A percentile compares a stretch with the other conserved stretches of the same genome.
Conservation (phyloP, 2,113 vertebrate genomes). For the Enhydra lutris region DNA sequence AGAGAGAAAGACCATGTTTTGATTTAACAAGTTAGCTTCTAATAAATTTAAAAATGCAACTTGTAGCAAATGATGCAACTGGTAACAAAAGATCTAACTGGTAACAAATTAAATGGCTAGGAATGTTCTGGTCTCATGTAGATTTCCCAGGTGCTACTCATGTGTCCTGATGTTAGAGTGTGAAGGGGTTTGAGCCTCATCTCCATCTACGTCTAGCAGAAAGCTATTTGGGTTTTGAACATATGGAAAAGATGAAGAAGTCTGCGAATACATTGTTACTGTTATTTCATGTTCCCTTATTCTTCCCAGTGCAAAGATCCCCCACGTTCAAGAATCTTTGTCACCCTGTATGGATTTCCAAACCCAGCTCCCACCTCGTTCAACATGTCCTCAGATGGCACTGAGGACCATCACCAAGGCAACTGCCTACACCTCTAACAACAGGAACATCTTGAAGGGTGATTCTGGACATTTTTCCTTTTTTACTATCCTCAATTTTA, state of each 20-base stretch:
- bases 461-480: not conserved
- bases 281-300: not conserved
- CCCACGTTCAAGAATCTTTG: not conserved
- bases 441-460: not conserved
- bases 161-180: fast-evolving
- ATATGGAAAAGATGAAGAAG: not conserved
- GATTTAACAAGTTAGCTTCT: not conserved
- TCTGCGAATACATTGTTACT: not conserved
- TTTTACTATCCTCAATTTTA: not conserved
- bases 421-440: too few species aligned
- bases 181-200: fast-evolving
- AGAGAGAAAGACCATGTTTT: not conserved
- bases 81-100: not conserved
- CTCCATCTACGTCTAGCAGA: not conserved
- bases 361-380: not conserved
- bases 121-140: not conserved
- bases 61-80: not conserved
- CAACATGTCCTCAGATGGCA: not conserved
- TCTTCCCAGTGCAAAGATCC: not conserved
- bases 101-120: too few species aligned
- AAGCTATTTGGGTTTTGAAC: not conserved
- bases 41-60: not conserved
- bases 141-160: not conserved
- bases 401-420: not conserved
- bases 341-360: not conserved